Base-by-base conservation (phyloP, 2,888 invertebrate species). In the Aphodius sticticus region DNA sequence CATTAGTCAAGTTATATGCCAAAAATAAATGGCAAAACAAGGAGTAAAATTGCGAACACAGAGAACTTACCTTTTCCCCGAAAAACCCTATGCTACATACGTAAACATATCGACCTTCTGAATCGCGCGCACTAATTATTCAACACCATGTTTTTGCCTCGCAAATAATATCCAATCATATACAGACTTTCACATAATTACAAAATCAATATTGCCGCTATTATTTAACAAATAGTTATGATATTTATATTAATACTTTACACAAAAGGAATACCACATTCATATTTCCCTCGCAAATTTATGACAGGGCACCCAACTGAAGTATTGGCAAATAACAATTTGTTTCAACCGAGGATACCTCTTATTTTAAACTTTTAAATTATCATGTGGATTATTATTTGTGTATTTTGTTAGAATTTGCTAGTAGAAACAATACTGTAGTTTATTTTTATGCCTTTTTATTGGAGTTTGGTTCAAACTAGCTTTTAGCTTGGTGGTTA, bases 1-100 rank as follows among this genome's bases (percentile, higher is more conserved):
- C 35, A n/a, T 74, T 78, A 81, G 78, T 80, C 76, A 80, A 80
- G 70, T 74, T 80, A 74, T 80, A 77, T 76, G 72, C 80, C 76
- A 80, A 77, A 81, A 79, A 79, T 80, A 77, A 78, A 79, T 80
- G 75, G 80, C 77, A 78, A 76, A 79, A 79, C 76, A 79, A 70
- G 69, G 77, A 80, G 77, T 81, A 80, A 81, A 81, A 82, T 82
- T 83, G 81, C 82, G 53, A 53, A 53, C 53, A 83, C 79, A 84
- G 78, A 9, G 36, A 74, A 82, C 81, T 79, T 80, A 82, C 83
- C 84, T 83, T 76, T 53, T 77, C 69, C 53, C 53, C 69, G 76
- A 82, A 80, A 82, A 80, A 79, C 81, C 80, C 77, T 78, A 80
- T 53, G 69, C 69, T 70, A 76, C 16, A 76, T 80, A 80, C 16